Base-by-base conservation (phyloP, 2,797 vertebrate genomes). In the Myotis findleyi region DNA sequence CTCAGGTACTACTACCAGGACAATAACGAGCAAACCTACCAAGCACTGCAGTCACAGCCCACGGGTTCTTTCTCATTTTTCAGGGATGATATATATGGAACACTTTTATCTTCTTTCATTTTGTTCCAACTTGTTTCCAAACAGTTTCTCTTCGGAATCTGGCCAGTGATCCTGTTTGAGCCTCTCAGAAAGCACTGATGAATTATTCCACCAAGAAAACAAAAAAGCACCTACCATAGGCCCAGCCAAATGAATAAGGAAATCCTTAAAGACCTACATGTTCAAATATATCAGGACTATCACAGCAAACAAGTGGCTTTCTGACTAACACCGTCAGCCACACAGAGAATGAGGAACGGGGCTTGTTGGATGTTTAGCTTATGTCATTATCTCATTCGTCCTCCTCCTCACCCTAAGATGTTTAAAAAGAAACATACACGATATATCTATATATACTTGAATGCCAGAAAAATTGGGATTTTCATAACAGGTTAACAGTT, bases 121-220 rank as follows among this genome's bases (percentile, higher is more conserved):
- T 73, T 57, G 33, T 91, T 38, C 82, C 94, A 55, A 69, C 91
- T 0, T 97, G 92, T 97, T 93, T 96, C 76, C 93, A 96, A 53
- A 94, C 98, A 99, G 99, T 99, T 99, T 98, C 2, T 99, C 84
- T 99, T 98, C 81, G 99, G 99, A 84, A 98, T 99, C 87, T 99
- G 99, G 99, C 99, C 99, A 41, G 97, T 99, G 49, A 98, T 99
- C 95, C 98, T 99, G 95, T 98, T 99, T 91, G 99, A 99, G 83
- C 98, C 99, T 13, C 99, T 99, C 92, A 99, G 99, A 98, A 99
- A 97, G 3, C 98, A 98, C 93, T 99, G 99, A 99, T 94, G 12
- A 85, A 87, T 97, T 97, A 91, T 94, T 92, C 16, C 62, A 89
- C 57, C 89, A 91, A 96, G 96, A 93, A 1, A 97, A 33, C 2